Evolutionary conservation across 2,113 vertebrate species (phyloP).

Genomic region (Hyperopisus bebe): DNA sequence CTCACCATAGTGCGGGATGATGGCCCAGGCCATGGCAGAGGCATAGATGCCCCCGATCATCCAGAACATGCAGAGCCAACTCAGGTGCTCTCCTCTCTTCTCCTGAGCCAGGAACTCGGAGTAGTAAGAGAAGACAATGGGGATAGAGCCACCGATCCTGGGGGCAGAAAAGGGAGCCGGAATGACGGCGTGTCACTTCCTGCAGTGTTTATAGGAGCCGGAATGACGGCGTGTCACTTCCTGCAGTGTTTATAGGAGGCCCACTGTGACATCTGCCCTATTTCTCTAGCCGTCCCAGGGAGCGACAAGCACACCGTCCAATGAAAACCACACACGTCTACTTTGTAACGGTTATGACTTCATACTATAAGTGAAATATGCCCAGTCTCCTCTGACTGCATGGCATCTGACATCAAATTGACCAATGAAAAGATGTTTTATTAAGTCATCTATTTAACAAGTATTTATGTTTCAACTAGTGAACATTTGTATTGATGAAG

Average conservation of each 20-base stretch:
- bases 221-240: background rate
- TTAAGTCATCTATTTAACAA: background rate
- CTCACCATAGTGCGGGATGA: slow-evolving; percentile 95
- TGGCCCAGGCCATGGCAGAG: slow-evolving; percentile 96
- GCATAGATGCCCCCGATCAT: slow-evolving; percentile 98
- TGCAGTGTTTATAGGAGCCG: background rate
- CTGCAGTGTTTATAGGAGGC: background rate
- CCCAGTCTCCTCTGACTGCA: background rate
- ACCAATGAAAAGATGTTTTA: background rate
- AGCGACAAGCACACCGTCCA: background rate
- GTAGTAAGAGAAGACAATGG: slow-evolving; percentile 96
- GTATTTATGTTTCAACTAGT: background rate
- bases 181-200: background rate
- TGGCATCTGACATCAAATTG: background rate
- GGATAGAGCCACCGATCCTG: slow-evolving; percentile 92
- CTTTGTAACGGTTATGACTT: background rate
- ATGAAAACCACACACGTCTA: background rate
- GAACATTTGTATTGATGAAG: background rate
- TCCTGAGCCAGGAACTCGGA: slow-evolving; percentile 97
- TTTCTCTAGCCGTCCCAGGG: background rate
- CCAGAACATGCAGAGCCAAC: slow-evolving; percentile 99
- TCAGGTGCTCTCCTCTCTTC: slow-evolving; percentile 92
- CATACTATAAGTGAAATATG: background rate
- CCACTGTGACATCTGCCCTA: background rate
- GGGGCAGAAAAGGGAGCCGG: background rate